These are phyloP conservation scores for Phymorhynchus buccinoides DNA, from an alignment of 1,140 invertebrate species.

Conservation along the genomic window DNA sequence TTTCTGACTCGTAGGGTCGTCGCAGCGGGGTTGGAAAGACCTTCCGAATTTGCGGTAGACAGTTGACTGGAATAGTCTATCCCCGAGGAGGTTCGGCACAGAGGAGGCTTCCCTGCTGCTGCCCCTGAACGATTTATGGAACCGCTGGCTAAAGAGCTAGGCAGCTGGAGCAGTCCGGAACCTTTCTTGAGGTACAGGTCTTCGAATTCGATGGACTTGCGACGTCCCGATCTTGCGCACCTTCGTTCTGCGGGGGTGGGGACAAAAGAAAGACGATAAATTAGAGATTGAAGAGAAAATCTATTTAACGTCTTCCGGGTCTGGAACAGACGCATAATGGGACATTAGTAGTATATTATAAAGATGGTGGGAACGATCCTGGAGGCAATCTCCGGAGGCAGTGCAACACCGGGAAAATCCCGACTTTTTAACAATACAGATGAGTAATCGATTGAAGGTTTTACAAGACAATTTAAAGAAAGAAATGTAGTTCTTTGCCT, in stretches of 20 bases:
- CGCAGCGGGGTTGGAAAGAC: not conserved
- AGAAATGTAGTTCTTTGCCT: no score
- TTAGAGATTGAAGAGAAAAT: no score
- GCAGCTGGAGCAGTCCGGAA: slow-evolving; percentile 22
- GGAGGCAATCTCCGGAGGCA: no score
- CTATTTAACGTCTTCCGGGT: no score
- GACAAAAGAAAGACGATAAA: not conserved
- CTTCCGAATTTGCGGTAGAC: no score
- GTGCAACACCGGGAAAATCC: no score
- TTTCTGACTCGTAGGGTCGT: not conserved
- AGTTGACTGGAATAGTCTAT: not conserved
- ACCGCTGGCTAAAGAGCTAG: not conserved
- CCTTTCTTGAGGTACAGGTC: slow-evolving; percentile 28
- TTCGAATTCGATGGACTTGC: slow-evolving; percentile 44
- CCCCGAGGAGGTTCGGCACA: not conserved
- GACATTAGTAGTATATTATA: no score
- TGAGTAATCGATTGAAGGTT: no score
- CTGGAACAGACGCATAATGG: no score
- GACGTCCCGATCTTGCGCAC: slow-evolving; percentile 29
- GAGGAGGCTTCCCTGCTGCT: not conserved
- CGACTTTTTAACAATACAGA: no score
- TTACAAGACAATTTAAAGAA: no score
- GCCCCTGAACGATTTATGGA: not conserved
- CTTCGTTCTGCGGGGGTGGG: not conserved
- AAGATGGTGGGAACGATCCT: no score